These are phyloP conservation scores for Coilia nasus DNA, from an alignment of 2,797 vertebrate species.

Conservation along the genomic window DNA sequence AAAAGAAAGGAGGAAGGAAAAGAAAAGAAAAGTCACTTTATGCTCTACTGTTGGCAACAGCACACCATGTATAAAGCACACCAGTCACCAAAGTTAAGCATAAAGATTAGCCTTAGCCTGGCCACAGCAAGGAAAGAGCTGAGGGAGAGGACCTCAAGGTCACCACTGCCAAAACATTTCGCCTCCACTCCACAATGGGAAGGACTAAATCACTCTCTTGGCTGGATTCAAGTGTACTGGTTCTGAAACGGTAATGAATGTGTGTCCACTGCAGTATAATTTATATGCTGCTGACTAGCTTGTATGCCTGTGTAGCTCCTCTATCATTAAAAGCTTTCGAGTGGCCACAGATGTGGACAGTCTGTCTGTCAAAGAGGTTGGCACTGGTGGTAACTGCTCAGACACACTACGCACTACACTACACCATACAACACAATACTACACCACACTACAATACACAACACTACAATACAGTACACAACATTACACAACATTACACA, in stretches of 20 bases:
- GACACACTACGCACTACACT: no score
- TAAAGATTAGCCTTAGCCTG: slow-evolving; percentile 68
- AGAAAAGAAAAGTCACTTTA: slow-evolving; percentile 67
- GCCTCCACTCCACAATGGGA: background rate
- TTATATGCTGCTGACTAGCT: background rate
- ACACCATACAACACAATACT: no score
- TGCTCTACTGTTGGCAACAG: slow-evolving; percentile 67
- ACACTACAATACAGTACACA: no score
- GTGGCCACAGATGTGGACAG: slow-evolving; percentile 18
- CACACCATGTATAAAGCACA: slow-evolving; percentile 29
- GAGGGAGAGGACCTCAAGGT: slow-evolving; percentile 51
- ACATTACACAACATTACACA: no score
- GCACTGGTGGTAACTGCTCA: background rate
- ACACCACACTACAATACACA: no score
- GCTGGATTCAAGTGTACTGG: background rate
- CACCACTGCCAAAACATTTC: slow-evolving; percentile 31
- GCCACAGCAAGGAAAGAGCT: slow-evolving; percentile 43
- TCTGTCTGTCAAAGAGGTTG: background rate
- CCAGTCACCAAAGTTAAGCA: slow-evolving; percentile 67
- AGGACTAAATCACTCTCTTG: background rate
- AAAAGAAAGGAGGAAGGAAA: background rate
- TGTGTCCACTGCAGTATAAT: background rate
- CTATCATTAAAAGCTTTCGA: background rate
- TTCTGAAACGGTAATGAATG: background rate
- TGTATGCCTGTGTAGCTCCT: background rate